A percentile compares a stretch with the other conserved stretches of the same genome.
phyloP scores from a whole-genome alignment of 2,888 invertebrate genomes.

The Eupithecia pulchellata region DNA sequence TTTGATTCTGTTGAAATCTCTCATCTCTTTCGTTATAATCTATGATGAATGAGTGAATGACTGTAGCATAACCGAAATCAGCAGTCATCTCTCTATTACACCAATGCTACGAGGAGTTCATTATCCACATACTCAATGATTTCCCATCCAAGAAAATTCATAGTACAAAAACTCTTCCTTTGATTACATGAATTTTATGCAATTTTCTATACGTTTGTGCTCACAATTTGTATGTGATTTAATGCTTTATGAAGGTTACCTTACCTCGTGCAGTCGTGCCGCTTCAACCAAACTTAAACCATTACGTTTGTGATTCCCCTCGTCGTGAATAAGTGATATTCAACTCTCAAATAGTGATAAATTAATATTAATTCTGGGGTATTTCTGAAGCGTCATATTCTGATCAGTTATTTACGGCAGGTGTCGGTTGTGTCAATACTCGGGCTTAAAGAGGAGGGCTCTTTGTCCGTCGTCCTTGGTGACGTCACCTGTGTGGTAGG shows the following conservation, averaged over 20 bases:
- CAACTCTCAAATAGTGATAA: background rate
- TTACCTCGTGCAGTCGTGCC: background rate
- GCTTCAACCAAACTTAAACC: background rate
- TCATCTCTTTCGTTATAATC: too few relatives aligned
- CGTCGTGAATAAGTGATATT: background rate
- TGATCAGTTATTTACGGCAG: background rate
- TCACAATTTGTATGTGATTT: background rate
- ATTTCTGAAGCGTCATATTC: background rate
- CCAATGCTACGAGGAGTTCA: too few relatives aligned
- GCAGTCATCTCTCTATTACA: too few relatives aligned
- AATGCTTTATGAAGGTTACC: background rate
- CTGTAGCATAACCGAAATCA: too few relatives aligned
- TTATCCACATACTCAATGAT: too few relatives aligned
- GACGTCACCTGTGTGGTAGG: background rate
- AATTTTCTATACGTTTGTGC: too few relatives aligned
- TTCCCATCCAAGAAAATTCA: too few relatives aligned
- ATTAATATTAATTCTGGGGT: background rate
- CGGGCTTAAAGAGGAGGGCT: slow-evolving; percentile 1
- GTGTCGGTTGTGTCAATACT: slow-evolving; percentile 26
- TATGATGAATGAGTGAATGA: too few relatives aligned
- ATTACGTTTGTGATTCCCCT: background rate
- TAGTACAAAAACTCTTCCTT: too few relatives aligned
- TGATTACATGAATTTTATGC: too few relatives aligned
- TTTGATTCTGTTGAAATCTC: too few relatives aligned
- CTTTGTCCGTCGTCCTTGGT: slow-evolving; percentile 24